phyloP scores from a whole-genome alignment of 2,797 vertebrate genomes.

The Uromys caudimaculatus region DNA sequence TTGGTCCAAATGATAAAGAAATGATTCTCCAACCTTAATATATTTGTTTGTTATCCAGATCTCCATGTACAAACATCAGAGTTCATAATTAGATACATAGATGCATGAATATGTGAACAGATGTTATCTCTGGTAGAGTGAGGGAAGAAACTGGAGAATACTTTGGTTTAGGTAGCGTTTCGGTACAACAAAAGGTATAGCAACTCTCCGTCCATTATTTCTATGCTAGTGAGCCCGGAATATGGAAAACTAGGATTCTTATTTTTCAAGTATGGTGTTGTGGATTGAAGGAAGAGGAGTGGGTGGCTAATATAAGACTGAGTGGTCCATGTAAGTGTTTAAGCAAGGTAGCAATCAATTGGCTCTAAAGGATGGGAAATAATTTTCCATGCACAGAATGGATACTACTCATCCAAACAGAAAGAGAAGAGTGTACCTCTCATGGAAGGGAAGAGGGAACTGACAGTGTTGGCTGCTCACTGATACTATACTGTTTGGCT shows the following conservation, averaged over 20 bases:
- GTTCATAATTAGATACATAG: background rate
- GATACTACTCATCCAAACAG: background rate
- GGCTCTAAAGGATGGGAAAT: background rate
- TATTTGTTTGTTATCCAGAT: slow-evolving; percentile 15
- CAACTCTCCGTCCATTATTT: accelerated
- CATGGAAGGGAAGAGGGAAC: accelerated
- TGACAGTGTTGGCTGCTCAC: background rate
- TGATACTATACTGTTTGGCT: background rate
- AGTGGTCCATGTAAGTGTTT: background rate
- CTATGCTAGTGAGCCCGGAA: background rate
- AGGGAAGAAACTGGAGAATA: background rate
- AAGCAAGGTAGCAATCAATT: background rate
- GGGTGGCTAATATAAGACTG: background rate
- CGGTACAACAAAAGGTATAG: background rate
- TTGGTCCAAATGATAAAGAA: background rate
- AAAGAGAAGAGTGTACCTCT: background rate
- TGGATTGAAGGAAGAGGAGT: background rate
- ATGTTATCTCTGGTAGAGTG: background rate
- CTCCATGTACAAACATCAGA: background rate
- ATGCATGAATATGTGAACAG: background rate
- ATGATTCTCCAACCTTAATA: background rate
- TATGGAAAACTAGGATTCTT: background rate
- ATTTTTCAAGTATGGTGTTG: background rate
- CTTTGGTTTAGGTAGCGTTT: background rate
- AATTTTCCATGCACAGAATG: background rate